These are phyloP conservation scores for Notodonta ziczac DNA, from an alignment of 2,888 invertebrate species.

Conservation along the genomic window DNA sequence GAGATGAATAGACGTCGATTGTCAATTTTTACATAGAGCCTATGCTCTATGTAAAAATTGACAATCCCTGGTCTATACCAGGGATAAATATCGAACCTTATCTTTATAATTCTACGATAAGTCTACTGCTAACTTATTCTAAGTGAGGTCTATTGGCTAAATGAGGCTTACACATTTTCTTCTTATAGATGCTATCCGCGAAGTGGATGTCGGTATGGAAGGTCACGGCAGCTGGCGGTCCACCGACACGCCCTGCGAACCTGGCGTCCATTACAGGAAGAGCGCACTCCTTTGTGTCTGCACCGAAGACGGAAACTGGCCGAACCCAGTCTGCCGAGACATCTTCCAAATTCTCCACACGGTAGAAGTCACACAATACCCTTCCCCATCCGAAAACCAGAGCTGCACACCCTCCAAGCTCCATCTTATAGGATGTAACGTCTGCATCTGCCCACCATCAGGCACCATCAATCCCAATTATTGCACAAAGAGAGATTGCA, in stretches of 20 bases:
- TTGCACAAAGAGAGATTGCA: constrained; percentile 61
- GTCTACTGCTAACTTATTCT: no score
- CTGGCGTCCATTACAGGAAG: constrained; percentile 61
- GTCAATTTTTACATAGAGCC: no score
- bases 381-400: constrained; percentile 30
- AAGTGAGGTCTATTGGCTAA: no score
- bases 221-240: constrained; percentile 70
- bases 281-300: constrained; percentile 63
- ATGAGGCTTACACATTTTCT: constrained; percentile 2
- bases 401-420: constrained; percentile 56
- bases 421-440: constrained; percentile 67
- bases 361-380: constrained; percentile 46
- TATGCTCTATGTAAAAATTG: no score
- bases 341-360: constrained; percentile 60
- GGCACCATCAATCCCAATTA: constrained; percentile 49
- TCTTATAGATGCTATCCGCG: constrained; percentile 61
- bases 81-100: no score
- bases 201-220: constrained; percentile 70
- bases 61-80: no score
- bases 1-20: no score
- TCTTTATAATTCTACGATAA: no score
- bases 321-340: constrained; percentile 70
- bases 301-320: constrained; percentile 69
- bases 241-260: constrained; percentile 48
- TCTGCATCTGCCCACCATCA: constrained; percentile 61